Evolutionary conservation across 1,140 invertebrate species (phyloP).

Genomic region (Dendrolimus punctatus): DNA sequence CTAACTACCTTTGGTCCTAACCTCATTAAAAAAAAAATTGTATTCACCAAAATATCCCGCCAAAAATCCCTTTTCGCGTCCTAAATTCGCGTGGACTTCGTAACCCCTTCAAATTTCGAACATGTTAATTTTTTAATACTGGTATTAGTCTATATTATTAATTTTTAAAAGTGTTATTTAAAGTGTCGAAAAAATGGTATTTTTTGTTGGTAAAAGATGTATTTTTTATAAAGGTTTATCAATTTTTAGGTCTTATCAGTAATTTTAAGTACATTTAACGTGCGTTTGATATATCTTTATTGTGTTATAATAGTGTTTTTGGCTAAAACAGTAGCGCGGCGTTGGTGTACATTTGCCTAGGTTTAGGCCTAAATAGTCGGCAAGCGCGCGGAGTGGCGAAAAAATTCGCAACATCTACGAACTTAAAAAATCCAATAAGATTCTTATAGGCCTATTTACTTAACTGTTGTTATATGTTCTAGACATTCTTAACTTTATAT

Average conservation of each 20-base stretch:
- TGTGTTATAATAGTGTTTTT: constrained; percentile 24
- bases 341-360: constrained; percentile 8
- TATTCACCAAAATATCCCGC: neutral
- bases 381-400: constrained; percentile 33
- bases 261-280: constrained; percentile 28
- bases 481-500: constrained; percentile 24
- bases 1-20: neutral
- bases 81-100: no score
- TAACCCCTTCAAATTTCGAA: no score
- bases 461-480: constrained; percentile 16
- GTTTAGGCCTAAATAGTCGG: constrained; percentile 49
- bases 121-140: no score
- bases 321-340: constrained; percentile 20
- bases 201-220: no score
- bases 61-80: neutral
- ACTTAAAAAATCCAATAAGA: constrained; percentile 43
- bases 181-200: no score
- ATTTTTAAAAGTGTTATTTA: no score
- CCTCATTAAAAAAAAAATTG: neutral
- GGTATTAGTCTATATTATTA: no score
- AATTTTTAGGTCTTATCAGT: no score
- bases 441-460: constrained; percentile 56
- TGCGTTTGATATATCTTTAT: constrained; percentile 22
- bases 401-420: constrained; percentile 36
- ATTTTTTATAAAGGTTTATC: no score